These are phyloP conservation scores for Seladonia tumulorum DNA, from an alignment of 2,888 invertebrate species.

Conservation along the genomic window DNA sequence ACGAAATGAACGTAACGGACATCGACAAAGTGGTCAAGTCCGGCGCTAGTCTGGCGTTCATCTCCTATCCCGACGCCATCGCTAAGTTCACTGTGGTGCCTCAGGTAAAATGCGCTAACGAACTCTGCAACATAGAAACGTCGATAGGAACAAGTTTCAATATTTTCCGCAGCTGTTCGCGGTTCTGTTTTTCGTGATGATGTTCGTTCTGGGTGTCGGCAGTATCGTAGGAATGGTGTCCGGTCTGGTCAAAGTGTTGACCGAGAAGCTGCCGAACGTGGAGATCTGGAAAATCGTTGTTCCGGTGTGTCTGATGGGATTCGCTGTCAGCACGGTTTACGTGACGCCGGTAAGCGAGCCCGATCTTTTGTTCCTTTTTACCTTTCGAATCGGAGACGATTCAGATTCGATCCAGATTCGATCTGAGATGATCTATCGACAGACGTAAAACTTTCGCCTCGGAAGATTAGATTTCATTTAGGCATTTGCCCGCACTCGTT, in stretches of 20 bases:
- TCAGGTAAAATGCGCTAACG: constrained; percentile 78
- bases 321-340: constrained; percentile 83
- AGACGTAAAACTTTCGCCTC: not conserved
- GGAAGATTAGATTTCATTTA: not conserved
- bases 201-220: constrained; percentile 85
- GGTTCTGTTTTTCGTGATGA: constrained; percentile 85
- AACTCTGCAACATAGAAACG: not conserved
- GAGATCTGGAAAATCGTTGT: constrained; percentile 83
- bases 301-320: constrained; percentile 81
- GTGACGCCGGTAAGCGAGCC: constrained; percentile 83
- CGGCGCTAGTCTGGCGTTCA: constrained; percentile 92
- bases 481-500: not conserved
- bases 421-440: not conserved
- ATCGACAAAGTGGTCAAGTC: constrained; percentile 89
- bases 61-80: constrained; percentile 94
- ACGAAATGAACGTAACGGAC: constrained; percentile 88
- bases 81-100: constrained; percentile 90
- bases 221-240: constrained; percentile 84
- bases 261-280: constrained; percentile 83
- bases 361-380: not conserved
- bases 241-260: constrained; percentile 83
- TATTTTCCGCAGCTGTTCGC: constrained; percentile 85
- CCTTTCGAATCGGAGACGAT: too few relatives aligned
- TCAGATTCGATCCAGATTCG: too few relatives aligned
- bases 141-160: not conserved